These are phyloP conservation scores for Drosophila aldrichi DNA, from an alignment of 2,888 invertebrate genomes.

Conservation along the genomic window DNA sequence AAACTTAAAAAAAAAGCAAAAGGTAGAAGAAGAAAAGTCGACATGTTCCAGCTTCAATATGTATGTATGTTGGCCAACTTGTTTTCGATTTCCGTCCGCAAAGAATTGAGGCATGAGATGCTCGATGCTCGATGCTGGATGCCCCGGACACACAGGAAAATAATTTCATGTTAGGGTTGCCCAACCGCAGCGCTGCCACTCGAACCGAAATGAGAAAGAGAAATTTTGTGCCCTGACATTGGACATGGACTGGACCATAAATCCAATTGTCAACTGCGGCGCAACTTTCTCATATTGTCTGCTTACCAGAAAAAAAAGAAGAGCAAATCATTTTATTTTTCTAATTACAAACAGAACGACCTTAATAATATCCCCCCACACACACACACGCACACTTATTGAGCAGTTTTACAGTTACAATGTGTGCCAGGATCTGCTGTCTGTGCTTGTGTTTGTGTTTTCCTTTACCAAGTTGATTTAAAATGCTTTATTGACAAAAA, in stretches of 20 bases:
- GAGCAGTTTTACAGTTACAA: constrained; percentile 22
- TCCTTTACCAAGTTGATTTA: constrained; percentile 44
- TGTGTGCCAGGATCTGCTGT: constrained; percentile 38
- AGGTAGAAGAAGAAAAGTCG: background rate
- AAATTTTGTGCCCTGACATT: constrained; percentile 31
- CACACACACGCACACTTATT: background rate
- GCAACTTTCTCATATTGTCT: constrained; percentile 38
- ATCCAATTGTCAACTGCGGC: constrained; percentile 65
- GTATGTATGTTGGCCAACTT: constrained; percentile 64
- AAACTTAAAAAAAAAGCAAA: constrained; percentile 10
- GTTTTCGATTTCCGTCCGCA: constrained; percentile 74
- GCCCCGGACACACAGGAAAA: constrained; percentile 23
- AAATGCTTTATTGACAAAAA: constrained; percentile 72
- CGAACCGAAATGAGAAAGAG: constrained; percentile 17
- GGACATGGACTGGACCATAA: constrained; percentile 58
- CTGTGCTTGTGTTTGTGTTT: constrained; percentile 20
- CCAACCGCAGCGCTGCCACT: constrained; percentile 13
- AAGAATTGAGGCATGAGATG: constrained; percentile 21
- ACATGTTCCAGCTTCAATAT: constrained; percentile 46
- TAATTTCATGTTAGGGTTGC: constrained; percentile 15
- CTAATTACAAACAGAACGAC: constrained; percentile 65
- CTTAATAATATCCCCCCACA: constrained; percentile 59
- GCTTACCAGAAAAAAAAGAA: constrained; percentile 29
- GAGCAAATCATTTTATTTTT: constrained; percentile 42
- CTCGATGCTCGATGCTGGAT: constrained; percentile 8